Base-by-base conservation (phyloP, 2,797 vertebrate genomes). In the Propithecus perrieri region DNA sequence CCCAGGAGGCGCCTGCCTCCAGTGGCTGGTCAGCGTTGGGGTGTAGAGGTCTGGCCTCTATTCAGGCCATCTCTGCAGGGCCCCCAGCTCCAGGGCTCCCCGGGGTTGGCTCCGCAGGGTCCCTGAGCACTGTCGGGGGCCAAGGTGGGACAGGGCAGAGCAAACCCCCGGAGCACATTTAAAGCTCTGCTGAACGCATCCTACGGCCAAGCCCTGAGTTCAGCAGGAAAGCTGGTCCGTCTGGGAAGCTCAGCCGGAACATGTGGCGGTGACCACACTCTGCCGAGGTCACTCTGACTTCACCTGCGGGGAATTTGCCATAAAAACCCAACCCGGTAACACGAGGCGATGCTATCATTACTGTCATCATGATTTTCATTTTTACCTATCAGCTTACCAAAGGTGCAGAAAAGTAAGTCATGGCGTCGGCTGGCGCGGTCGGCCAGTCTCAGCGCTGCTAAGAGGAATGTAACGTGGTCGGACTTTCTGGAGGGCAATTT, bases 231-330 rank as follows among this genome's bases (percentile, higher is more conserved):
- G 53, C 33, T 33, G 14, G 0, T 18, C 24, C 17, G 59, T 4
- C 0, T 4, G 26, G 12, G 12, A 61, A 20, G 61, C 41, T 0
- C 26, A 41, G 50, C 46, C 26, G 30, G 38, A 5, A 17, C 6
- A 0, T 0, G 1, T 0, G 59, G 33, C 4, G 0, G 3, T 1
- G 41, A 22, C 20, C 41, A 0, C 38, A 2, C 87, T 50, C 2
- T 2, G 3, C 43, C 5, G 0, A 24, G 69, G 26, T 55, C 78
- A 41, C 11, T 35, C 13, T 26, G 26, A 50, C 59, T 5, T 46
- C 86, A 48, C 35, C 8, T 1, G 3, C 59, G 15, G 50, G 10
- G 26, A 61, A 28, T 61, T 61, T 26, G 28, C 59, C 46, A 0
- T 26, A 46, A 41, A 57, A 14, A 15, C 4, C 28, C 80, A n/a